Base-by-base conservation (phyloP, 2,888 invertebrate species). In the Oegoconia quadripuncta region DNA sequence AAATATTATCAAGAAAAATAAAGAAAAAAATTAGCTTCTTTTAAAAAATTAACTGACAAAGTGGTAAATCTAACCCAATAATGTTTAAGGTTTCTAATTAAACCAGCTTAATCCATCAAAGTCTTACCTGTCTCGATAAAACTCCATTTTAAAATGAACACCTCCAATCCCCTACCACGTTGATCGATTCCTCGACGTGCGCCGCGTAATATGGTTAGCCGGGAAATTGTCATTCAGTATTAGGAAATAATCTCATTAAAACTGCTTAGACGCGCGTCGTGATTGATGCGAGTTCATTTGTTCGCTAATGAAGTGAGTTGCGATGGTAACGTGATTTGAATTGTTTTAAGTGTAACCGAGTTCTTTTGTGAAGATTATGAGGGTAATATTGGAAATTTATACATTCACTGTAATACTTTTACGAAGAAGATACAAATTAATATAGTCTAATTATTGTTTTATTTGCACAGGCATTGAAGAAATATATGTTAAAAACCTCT, bases 221-320 rank as follows among this genome's bases (percentile, higher is more conserved):
- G 53, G 66, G 65, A 68, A 67, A 70, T 68, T 66, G 70, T 71
- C 63, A 55, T 61, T 67, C 65, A 59, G 71, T 67, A 75, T 78
- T 77, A 77, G 77, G 78, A 78, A 79, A 79, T 82, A 78, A 80
- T 78, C 66, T 68, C 72, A 74, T 80, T 80, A 79, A 74, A 73
- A 71, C 60, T 59, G 71, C 57, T 57, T 56, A 53, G 35, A 9
- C 52, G 49, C 65, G 47, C 37, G 52, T 46, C 50, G 61, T 76
- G 79, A 80, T 80, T 72, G 77, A 80, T 79, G 78, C 43, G 64
- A 62, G 63, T 53, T 64, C 59, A 59, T 59, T 63, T 56, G 52
- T 57, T 65, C 63, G 53, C 61, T 59, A 59, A 53, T 50, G 53
- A 48, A 30, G 31, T 34, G 39, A 41, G 25, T 30, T 45, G 44